Base-by-base conservation (phyloP, 2,888 invertebrate genomes). In the Drosophila birchii region DNA sequence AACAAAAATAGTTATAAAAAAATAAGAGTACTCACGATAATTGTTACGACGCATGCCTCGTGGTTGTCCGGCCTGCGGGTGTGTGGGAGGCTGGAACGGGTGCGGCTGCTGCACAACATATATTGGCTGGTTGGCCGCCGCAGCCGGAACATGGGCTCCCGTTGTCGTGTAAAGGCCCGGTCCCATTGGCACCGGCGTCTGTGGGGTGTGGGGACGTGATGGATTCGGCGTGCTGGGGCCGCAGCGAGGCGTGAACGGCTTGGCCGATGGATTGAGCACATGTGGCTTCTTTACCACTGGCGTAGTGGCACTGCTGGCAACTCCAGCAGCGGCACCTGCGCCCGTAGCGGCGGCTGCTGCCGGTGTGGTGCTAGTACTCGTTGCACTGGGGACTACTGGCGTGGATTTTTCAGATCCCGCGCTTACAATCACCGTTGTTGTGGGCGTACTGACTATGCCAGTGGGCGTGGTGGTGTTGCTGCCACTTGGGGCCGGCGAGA, bases 241-340 rank as follows among this genome's bases (percentile, higher is more conserved):
- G 86, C 96, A 94, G 23, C 96, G 94, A 26, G 97, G 97, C 49
- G 96, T 96, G 93, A 98, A 98, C 5, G 96, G 95, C 90, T 97
- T 97, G 61, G 97, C 96, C 78, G 96, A 95, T n/a, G 98, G 97
- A 94, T 97, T 98, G 92, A 95, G 93, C 63, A 95, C 94, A 91
- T 98, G 98, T 93, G 97, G 97, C 51, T 92, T 92, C 75, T 92
- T 92, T 0, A 90, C 88, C 34, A 85, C 82, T 2, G 82, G 91
- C 59, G 91, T 91, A 6, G 85, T 82, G 45, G 79, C 72, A 20
- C 80, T 81, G 14, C 63, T 79, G 32, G 53, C 55, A 12, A 59
- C 72, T 29, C 62, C 60, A 41, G 61, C 53, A 9, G 36, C 16
- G 11, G 61, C 41, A 26, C 60, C 47, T 0, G 79, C 5, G 16